Percentiles rank a stretch among this genome's conserved stretches.
phyloP scores from a whole-genome alignment of 2,888 invertebrate species.

The Agapetus fuscipes region DNA sequence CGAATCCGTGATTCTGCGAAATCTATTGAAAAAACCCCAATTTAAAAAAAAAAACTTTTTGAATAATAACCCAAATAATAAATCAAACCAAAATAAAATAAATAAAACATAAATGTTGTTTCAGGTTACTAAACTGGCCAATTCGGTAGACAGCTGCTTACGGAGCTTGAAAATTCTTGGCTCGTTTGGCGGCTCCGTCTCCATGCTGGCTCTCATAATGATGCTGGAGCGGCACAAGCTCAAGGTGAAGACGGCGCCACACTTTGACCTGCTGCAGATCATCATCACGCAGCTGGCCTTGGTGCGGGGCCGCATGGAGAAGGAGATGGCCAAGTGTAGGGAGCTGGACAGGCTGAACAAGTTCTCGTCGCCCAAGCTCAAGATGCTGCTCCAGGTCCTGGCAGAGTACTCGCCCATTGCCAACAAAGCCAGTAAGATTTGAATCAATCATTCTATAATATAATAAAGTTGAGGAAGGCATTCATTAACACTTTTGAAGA shows the following conservation, averaged over 20 bases:
- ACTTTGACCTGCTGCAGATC: background rate
- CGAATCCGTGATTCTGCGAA: too few species aligned
- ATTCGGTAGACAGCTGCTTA: conserved; percentile 37
- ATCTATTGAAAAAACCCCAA: too few species aligned
- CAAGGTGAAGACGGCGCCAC: conserved; percentile 22
- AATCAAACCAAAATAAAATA: too few species aligned
- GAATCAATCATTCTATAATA: too few species aligned
- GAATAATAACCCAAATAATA: too few species aligned
- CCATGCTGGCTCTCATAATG: conserved; percentile 49
- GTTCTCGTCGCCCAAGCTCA: conserved; percentile 57
- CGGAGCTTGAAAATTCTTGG: conserved; percentile 44
- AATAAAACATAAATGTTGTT: background rate
- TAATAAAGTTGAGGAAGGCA: too few species aligned
- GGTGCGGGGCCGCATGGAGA: conserved; percentile 42
- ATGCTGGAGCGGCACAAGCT: conserved; percentile 53
- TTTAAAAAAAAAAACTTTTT: too few species aligned
- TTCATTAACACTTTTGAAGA: too few species aligned
- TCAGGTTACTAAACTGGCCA: conserved; percentile 35
- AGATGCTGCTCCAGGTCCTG: conserved; percentile 50
- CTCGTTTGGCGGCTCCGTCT: conserved; percentile 49
- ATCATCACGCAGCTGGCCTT: conserved; percentile 34
- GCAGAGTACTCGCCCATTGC: conserved; percentile 47
- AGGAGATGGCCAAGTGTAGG: conserved; percentile 35
- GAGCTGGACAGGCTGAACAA: conserved; percentile 41
- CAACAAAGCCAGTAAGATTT: too few species aligned